Evolutionary conservation across 1,140 invertebrate genomes (phyloP).

Genomic region (Lordiphosa mommai): DNA sequence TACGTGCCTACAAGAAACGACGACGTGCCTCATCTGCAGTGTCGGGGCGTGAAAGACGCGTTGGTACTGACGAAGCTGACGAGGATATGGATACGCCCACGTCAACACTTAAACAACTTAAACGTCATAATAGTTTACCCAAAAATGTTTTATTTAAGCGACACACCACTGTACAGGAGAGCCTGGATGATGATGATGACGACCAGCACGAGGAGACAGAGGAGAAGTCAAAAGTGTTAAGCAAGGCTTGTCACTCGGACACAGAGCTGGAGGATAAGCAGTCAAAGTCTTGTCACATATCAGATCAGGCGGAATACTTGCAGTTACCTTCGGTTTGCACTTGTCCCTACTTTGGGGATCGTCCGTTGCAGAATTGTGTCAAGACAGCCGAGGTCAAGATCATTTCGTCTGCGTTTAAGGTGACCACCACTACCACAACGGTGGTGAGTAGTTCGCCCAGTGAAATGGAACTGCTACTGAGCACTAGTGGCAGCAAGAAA

Average conservation of each 20-base stretch:
- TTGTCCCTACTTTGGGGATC: constrained; percentile 88
- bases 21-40: constrained; percentile 58
- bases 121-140: constrained; percentile 69
- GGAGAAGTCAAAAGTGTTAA: constrained; percentile 6
- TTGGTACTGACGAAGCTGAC: constrained; percentile 44
- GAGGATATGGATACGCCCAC: constrained; percentile 50
- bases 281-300: constrained; percentile 12
- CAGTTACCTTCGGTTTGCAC: constrained; percentile 87
- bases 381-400: constrained; percentile 82
- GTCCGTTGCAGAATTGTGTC: constrained; percentile 79
- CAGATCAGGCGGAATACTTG: constrained; percentile 77
- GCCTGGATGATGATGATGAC: constrained; percentile 36
- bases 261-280: constrained; percentile 51
- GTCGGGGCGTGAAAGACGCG: constrained; percentile 37
- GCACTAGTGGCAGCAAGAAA: constrained; percentile 36
- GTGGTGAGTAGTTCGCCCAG: constrained; percentile 63
- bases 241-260: constrained; percentile 60
- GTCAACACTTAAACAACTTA: constrained; percentile 33
- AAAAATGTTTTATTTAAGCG: constrained; percentile 59
- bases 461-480: constrained; percentile 62
- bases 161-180: constrained; percentile 49
- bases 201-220: neutral
- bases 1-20: constrained; percentile 51
- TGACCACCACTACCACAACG: constrained; percentile 52
- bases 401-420: constrained; percentile 78